Evolutionary conservation across 2,113 vertebrate species (phyloP), one percentile per base, ranked within the genome.

Genomic region (Clarias macrocephalus): DNA sequence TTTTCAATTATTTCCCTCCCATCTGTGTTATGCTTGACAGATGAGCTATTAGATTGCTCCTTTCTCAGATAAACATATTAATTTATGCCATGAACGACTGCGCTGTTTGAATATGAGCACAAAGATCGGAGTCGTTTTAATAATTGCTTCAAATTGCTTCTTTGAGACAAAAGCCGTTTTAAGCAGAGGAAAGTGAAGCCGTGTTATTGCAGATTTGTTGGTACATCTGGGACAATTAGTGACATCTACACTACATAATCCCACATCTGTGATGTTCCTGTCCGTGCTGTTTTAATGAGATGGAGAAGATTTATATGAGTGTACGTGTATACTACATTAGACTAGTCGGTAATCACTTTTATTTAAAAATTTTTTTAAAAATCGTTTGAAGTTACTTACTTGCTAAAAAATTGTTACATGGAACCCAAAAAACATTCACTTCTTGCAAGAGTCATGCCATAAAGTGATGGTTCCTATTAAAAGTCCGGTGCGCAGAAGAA

Each of bases 1-100:
- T 90, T 94, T 92, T 90, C 92, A 93, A 89, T 93, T 94, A 92
- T 90, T 70, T 90, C 88, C 90, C 93, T 94, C 93, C 90, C 93
- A 93, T 93, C 92, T 90, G 90, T 88, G 91, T 88, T 63, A 87
- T 86, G 91, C 92, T 92, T 95, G 94, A 95, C 94, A 95, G 94
- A 89, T 93, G 93, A 95, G 93, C 95, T 95, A 95, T 94, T 94
- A 94, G 93, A 94, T 91, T 93, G 93, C 94, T 92, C 92, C 88
- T 89, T 84, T 87, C 93, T 92, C 92, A 94, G 93, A 95, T 94
- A 94, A 95, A 95, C 94, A 94, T 94, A 95, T 94, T 95, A 92
- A 95, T 95, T 94, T 94, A 93, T 93, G 92, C 94, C 92, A 90
- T 91, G 90, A 93, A 92, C 91, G 92, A 94, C 93, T 57, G 87